phyloP scores from a whole-genome alignment of 2,113 vertebrate species.

The Vidua macroura region DNA sequence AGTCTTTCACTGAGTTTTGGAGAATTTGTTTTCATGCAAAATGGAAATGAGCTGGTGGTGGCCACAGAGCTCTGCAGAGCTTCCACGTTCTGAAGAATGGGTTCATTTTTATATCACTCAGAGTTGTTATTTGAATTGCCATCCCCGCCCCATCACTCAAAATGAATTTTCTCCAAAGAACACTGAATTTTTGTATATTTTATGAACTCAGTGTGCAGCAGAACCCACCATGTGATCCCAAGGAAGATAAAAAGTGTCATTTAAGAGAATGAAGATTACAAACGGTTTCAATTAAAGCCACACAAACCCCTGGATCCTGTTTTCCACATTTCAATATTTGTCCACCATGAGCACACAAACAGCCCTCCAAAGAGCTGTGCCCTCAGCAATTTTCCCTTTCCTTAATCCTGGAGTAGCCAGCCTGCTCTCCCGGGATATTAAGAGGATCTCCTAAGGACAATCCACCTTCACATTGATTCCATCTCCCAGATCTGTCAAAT shows the following conservation, averaged over 20 bases:
- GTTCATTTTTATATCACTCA: background rate
- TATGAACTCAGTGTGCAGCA: background rate
- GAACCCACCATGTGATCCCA: background rate
- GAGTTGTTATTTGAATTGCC: background rate
- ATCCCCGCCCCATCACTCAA: background rate
- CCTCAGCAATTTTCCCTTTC: background rate
- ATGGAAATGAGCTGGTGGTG: background rate
- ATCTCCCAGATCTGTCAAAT: background rate
- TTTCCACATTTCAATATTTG: conserved; percentile 24
- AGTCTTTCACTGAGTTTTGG: background rate
- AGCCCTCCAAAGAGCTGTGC: background rate
- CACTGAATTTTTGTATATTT: background rate
- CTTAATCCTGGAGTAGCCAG: background rate
- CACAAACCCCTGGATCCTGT: background rate
- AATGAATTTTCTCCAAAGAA: background rate
- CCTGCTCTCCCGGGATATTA: conserved; percentile 10
- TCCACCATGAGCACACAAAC: background rate
- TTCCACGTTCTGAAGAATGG: background rate
- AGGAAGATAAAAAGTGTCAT: conserved; percentile 6
- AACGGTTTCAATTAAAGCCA: conserved; percentile 39
- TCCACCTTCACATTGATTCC: conserved; percentile 8
- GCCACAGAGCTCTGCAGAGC: background rate
- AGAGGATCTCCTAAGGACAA: conserved; percentile 36
- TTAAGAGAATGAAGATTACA: conserved; percentile 39
- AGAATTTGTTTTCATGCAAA: background rate